Conservation (phyloP, 2,888 invertebrate species). For the Blastobasis adustella region DNA sequence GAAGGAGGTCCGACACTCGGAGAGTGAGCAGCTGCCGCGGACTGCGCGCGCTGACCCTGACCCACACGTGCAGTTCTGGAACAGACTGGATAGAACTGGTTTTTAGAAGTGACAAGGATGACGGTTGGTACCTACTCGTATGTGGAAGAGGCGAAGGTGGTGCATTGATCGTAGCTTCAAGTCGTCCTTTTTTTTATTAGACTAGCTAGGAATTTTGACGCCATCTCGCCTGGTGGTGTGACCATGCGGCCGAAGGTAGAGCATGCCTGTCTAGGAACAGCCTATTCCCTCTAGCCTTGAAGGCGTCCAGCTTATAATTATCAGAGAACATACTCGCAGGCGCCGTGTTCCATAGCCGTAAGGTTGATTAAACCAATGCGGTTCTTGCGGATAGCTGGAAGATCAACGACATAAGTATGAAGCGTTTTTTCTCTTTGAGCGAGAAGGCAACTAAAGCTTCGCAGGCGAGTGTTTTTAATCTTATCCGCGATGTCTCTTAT, state of each 20-base stretch:
- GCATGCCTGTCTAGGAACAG: no score
- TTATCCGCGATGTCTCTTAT: no score
- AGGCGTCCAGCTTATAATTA: no score
- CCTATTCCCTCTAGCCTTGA: no score
- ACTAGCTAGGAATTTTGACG: no score
- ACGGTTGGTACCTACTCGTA: background rate
- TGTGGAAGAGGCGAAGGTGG: background rate
- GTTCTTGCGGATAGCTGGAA: background rate
- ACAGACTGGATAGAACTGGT: slow-evolving; percentile 30
- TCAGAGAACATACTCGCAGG: no score
- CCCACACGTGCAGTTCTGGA: slow-evolving; percentile 46
- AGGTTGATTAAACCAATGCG: background rate
- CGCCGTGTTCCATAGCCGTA: background rate
- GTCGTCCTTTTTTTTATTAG: background rate
- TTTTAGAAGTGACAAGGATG: background rate
- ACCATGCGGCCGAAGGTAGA: no score
- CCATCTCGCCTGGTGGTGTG: no score
- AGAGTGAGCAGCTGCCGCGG: slow-evolving; percentile 50
- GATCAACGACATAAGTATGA: no score
- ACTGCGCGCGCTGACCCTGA: slow-evolving; percentile 27
- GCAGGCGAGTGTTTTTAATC: no score
- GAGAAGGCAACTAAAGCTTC: background rate
- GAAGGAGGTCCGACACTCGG: slow-evolving; percentile 33
- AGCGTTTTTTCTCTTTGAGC: background rate
- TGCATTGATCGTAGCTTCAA: background rate